Conservation (phyloP, 2,113 vertebrate species). For the Cololabis saira region DNA sequence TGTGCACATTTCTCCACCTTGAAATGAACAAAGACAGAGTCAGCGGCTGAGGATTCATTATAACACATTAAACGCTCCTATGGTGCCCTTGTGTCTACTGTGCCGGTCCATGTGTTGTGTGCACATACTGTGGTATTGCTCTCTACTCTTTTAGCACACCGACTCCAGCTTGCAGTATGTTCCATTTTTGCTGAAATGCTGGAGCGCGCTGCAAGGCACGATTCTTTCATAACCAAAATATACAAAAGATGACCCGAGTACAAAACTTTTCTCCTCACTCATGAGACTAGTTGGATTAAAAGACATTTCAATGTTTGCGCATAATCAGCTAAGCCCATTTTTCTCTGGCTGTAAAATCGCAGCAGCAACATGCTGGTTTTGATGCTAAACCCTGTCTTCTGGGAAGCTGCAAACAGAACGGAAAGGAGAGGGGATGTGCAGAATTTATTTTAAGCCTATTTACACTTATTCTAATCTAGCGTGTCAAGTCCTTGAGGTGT, state of each 20-base stretch:
- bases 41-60: constrained; percentile 31
- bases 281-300: constrained; percentile 38
- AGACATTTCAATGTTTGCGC: constrained; percentile 39
- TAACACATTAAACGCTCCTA: constrained; percentile 47
- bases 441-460: constrained; percentile 61
- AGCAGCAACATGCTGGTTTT: constrained; percentile 46
- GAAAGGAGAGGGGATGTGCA: constrained; percentile 26
- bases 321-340: constrained; percentile 35
- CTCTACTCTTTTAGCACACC: constrained; percentile 36
- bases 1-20: constrained; percentile 61
- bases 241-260: constrained; percentile 22
- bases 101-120: constrained; percentile 41
- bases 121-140: constrained; percentile 46
- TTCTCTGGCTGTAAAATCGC: constrained; percentile 47
- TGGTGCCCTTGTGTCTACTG: constrained; percentile 38
- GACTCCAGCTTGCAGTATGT: constrained; percentile 29
- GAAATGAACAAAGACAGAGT: constrained; percentile 38
- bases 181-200: constrained; percentile 36
- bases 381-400: constrained; percentile 44
- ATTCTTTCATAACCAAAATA: constrained; percentile 6
- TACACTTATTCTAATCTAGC: constrained; percentile 47
- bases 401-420: constrained; percentile 23
- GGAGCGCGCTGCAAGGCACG: constrained; percentile 6
- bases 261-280: constrained; percentile 35
- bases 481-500: constrained; percentile 51